Evolutionary conservation across 2,113 vertebrate species (phyloP), one percentile per base, ranked within the genome.

Genomic region (Ploceus nigricollis): DNA sequence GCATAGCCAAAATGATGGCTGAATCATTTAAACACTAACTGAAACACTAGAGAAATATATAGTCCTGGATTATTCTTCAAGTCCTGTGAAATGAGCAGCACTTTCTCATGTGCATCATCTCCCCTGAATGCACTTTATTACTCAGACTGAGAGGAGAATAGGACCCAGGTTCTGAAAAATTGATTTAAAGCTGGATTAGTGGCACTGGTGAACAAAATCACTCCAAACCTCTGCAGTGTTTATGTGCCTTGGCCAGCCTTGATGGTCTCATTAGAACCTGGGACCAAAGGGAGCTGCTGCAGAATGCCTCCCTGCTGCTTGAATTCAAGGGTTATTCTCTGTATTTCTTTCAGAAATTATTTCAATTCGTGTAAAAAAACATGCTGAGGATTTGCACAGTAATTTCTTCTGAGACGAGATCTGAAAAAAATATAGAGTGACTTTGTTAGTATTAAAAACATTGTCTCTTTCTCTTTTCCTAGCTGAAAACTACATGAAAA

Each of bases 1-100:
- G 40, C 58, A 40, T 11, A 69, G 47, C 28, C 78, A 70, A 84
- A 81, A 84, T 15, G n/a, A 87, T 28, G 13, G 45, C 56, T 82
- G 73, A 66, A 94, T 75, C 87, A 89, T 68, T 81, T 83, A 56
- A 69, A 91, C n/a, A 61, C 40, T 76, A 88, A 82, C 40, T 56
- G 63, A 87, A 94, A 83, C 44, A 78, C 50, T 45, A n/a, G 19
- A 81, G 58, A 90, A 95, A 81, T 83, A 73, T 7, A 90, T 16
- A n/a, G 71, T 30, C 63, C 42, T 57, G 50, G 44, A 77, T 73
- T 72, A 39, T 65, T 76, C 68, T 21, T 82, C 90, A 82, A 50
- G 61, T 35, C 61, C 66, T 57, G 18, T 20, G 44, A 82, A 93
- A 93, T 47, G 53, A 87, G 61, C 15, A 79, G 44, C 8, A 2